Evolutionary conservation across 2,113 vertebrate species (phyloP), one percentile per base, ranked within the genome.

Genomic region (Hemichromis elongatus): DNA sequence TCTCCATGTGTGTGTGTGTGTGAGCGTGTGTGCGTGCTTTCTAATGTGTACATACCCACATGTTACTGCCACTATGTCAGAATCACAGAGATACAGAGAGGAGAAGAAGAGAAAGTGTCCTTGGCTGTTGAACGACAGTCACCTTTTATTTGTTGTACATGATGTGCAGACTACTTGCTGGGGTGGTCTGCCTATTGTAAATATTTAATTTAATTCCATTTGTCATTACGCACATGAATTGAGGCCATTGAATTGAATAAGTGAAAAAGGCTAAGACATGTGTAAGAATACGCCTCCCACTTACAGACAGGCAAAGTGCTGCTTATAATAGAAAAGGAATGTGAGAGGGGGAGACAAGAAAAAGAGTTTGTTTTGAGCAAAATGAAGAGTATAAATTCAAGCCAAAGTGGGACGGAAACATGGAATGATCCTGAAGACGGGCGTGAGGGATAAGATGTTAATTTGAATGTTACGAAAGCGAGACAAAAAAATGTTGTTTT

Each of bases 161-260:
- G 24, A 21, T 54, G 24, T 77, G 30, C 59, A 86, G 77, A 87
- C 70, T 53, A 84, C 81, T 80, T 70, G 30, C 75, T 16, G 80
- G 33, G 54, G 59, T 52, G 18, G 77, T 90, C 73, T 86, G 63
- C 77, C 91, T 87, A 89, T 94, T 93, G 86, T 92, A 86, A 90
- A 91, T 83, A 81, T 92, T 85, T 92, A 13, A 94, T 92, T 90
- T 86, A 57, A 91, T 93, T 92, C 82, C 26, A 77, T 82, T 90
- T 28, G 35, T 92, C 84, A 89, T 90, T 77, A 81, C 18, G 50
- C n/a, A 6, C 28, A 82, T 90, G 87, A 91, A 92, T 70, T 56
- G 54, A 86, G 78, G 85, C 56, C 73, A 56, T 16, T 75, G 40
- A 89, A 80, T 56, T 81, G 73, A 89, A 87, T 75, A 82, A 73